Conservation (phyloP, 2,888 invertebrate genomes). For the Callimorpha dominula region DNA sequence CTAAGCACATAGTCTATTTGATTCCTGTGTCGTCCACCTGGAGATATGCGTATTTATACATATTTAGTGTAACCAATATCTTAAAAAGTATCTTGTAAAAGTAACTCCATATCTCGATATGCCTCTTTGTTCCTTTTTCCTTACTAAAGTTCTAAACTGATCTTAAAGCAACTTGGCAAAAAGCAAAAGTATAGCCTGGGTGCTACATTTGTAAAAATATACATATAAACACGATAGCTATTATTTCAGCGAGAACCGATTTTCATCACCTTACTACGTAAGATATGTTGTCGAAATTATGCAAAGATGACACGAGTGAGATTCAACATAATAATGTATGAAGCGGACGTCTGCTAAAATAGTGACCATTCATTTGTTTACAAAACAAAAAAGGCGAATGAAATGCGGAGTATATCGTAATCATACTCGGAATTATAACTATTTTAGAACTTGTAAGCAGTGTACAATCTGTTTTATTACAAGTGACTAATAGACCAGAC, state of each 20-base stretch:
- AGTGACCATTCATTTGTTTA: conserved; percentile 29
- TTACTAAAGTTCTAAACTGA: neutral
- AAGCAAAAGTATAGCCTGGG: no score
- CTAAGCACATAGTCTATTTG: no score
- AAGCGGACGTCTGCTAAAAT: conserved; percentile 13
- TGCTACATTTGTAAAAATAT: no score
- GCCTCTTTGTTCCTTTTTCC: neutral
- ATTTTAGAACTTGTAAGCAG: conserved; percentile 50
- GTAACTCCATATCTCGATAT: neutral
- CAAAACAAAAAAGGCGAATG: conserved; percentile 46
- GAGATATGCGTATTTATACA: no score
- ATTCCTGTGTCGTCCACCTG: no score
- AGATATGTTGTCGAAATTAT: neutral
- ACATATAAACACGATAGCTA: no score
- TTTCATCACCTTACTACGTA: neutral
- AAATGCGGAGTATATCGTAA: conserved; percentile 39
- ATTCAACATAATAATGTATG: conserved; percentile 15
- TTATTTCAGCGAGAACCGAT: no score
- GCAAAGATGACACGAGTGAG: neutral
- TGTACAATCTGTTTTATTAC: conserved; percentile 60
- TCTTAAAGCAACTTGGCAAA: no score
- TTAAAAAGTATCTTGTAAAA: neutral
- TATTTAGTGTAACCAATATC: neutral
- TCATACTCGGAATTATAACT: conserved; percentile 45
- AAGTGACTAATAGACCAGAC: conserved; percentile 55